Evolutionary conservation across 2,888 invertebrate genomes (phyloP), one percentile per base, ranked within the genome.

Genomic region (Trilocha varians): DNA sequence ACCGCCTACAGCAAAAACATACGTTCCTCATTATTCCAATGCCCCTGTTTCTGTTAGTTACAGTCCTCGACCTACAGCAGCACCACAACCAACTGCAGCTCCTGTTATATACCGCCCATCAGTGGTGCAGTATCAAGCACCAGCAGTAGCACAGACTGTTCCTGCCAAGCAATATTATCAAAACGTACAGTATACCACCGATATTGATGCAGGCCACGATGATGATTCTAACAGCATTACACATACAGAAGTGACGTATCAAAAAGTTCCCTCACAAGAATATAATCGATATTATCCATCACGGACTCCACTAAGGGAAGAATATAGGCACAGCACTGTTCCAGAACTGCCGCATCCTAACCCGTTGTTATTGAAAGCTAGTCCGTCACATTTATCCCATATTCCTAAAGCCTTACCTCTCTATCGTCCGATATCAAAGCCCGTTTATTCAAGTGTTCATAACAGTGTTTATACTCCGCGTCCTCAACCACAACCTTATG

Each of bases 371-470:
- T 47, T 79, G 33, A 78, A 77, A 47, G 62, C 62, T 36, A 61
- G 63, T 11, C 78, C 75, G 1, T 40, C 78, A 16, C 82, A 80
- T 49, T 55, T 80, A 9, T 50, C 78, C 5, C 82, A 85, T 43
- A 56, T 82, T 41, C 82, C 87, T 1, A 83, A 79, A 57, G 65
- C 73, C 5, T 57, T 87, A 32, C 83, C 87, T 0, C 52, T 72
- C 38, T 71, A 70, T 42, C 67, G 83, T 32, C 82, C 85, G 2
- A 43, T 72, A 39, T 60, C 66, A 2, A 83, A 78, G 35, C 65
- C 82, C 2, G 70, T 78, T 2, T 86, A 86, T 44, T 54, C 62
- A 13, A 65, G 59, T 36, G 59, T 64, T 37, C 45, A 55, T 18
- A 54, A 67, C 1, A 63, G 46, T 34, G 57, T 67, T 3, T 70